Base-by-base conservation (phyloP, 1,140 invertebrate genomes). In the Hycleus cichorii region DNA sequence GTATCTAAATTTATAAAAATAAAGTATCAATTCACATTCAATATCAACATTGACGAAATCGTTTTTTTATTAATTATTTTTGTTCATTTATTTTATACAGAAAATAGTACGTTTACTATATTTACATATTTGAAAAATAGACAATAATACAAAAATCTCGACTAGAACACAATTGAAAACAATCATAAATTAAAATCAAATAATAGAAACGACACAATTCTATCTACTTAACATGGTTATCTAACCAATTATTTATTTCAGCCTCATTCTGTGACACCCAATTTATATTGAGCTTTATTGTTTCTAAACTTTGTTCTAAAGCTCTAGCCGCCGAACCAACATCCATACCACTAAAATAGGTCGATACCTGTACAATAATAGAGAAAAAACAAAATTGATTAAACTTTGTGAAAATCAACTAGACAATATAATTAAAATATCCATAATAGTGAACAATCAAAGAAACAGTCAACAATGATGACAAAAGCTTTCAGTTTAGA, bases 221-320 rank as follows among this genome's bases (percentile, higher is more conserved):
- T 4, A 45, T 49, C 47, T 65, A 69, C 51, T 65, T 65, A 46
- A 62, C 47, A 62, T 66, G 63, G 63, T 69, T 67, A 49, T 59
- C 58, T 24, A 72, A 62, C 72, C 72, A 74, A 47, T 64, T 71
- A 57, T 71, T 72, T 47, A 76, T 74, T 58, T 76, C 74, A 49
- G 68, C 70, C 60, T 74, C 82, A 63, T 88, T 86, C 39, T 81
- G 76, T 40, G 80, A 74, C 1, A 88, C 80, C 87, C 87, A 90
- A 54, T 86, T 80, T n/a, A 89, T 87, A 70, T 89, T 89, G 40
- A 88, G 78, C 64, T 81, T 80, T 54, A 91, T 88, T n/a, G 79
- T 86, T 74, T 91, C 88, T 49, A 89, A 70, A 64, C 85, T 86
- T 68, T 89, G 86, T 38, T 86, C 80, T 24, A 89, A 72, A n/a